Evolutionary conservation across 2,888 invertebrate genomes (phyloP).

Genomic region (Tineola bisselliella): DNA sequence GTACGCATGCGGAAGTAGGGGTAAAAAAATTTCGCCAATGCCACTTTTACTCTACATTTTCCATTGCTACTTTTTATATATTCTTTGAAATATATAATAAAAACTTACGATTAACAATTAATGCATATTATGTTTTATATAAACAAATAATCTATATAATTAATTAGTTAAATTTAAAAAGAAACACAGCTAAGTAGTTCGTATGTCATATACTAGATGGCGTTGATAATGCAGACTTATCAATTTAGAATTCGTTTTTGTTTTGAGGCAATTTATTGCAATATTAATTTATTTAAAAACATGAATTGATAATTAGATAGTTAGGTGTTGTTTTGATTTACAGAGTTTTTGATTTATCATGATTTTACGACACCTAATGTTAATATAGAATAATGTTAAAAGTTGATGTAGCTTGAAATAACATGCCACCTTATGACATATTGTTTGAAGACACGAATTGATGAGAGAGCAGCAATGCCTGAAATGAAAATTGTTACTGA

Average conservation of each 20-base stretch:
- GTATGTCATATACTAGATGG: background rate
- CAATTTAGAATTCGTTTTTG: no score
- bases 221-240: no score
- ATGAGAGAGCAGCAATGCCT: background rate
- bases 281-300: no score
- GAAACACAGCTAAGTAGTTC: background rate
- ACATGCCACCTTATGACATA: background rate
- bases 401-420: background rate
- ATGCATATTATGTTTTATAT: background rate
- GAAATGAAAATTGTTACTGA: background rate
- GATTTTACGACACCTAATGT: no score
- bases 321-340: no score
- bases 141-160: background rate
- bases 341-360: no score
- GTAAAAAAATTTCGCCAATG: background rate
- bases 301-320: no score
- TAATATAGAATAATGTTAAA: background rate
- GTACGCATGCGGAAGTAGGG: slow-evolving; percentile 43
- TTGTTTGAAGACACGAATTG: slow-evolving; percentile 3
- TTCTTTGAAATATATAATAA: no score
- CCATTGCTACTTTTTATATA: no score
- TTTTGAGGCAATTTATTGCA: no score
- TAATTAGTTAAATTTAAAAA: no score
- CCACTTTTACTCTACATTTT: background rate
- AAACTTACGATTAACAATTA: no score